phyloP scores from a whole-genome alignment of 2,113 vertebrate species.

The Sapajus apella region DNA sequence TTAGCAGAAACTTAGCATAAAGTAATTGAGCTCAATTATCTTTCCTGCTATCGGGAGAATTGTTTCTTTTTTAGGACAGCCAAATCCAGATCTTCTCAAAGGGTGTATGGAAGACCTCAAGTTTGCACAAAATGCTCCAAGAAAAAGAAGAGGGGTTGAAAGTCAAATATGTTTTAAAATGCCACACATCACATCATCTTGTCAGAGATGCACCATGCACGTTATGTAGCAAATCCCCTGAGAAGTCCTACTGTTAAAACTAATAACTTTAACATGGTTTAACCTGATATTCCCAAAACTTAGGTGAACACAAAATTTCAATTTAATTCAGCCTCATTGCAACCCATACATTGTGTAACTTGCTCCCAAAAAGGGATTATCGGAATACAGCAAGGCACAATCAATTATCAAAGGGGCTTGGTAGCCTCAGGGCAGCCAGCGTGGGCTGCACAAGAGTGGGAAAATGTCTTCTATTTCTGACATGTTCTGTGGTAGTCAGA shows the following conservation, averaged over 20 bases:
- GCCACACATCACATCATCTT: background rate
- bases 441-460: background rate
- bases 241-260: constrained; percentile 34
- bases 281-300: background rate
- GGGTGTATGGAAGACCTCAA: background rate
- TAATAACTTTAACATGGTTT: background rate
- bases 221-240: background rate
- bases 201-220: background rate
- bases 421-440: background rate
- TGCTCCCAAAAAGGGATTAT: background rate
- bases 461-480: background rate
- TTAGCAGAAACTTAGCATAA: constrained; percentile 51
- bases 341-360: background rate
- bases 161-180: background rate
- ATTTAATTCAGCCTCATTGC: background rate
- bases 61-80: background rate
- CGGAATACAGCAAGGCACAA: background rate
- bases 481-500: background rate
- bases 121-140: background rate
- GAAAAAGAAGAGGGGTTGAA: background rate
- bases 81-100: background rate
- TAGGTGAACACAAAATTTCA: background rate
- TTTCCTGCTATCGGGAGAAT: background rate
- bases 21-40: constrained; percentile 4
- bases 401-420: background rate